A percentile compares a stretch with the other conserved stretches of the same genome.
These are phyloP conservation scores for Macquaria ambigua DNA, from an alignment of 2,113 vertebrate genomes.

Conservation along the genomic window DNA sequence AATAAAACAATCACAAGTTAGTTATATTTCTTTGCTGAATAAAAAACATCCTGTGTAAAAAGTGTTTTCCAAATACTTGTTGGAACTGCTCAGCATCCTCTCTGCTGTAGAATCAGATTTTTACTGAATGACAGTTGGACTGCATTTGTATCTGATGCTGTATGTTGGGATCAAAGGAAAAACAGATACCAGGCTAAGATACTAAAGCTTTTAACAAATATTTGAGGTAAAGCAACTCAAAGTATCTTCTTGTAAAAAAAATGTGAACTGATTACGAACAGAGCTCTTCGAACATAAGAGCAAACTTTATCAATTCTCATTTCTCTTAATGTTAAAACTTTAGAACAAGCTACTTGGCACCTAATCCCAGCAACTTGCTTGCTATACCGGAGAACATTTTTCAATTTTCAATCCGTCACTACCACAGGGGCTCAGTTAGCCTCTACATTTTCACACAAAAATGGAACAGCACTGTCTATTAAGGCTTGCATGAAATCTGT, in stretches of 20 bases:
- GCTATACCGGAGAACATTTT: constrained; percentile 6
- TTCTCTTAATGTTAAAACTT: constrained; percentile 11
- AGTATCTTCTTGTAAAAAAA: constrained; percentile 23
- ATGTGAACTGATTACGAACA: constrained; percentile 9
- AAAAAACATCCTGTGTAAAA: constrained; percentile 56
- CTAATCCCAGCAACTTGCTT: constrained; percentile 40
- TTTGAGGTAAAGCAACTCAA: constrained; percentile 47
- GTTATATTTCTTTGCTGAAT: constrained; percentile 37
- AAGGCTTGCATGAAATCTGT: constrained; percentile 79
- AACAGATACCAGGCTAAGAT: constrained; percentile 2
- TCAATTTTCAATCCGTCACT: constrained; percentile 11
- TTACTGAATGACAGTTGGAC: constrained; percentile 10
- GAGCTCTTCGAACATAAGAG: constrained; percentile 5
- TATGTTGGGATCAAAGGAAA: constrained; percentile 2
- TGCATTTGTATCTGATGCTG: neutral
- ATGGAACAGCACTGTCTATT: constrained; percentile 73
- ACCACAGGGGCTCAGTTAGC: constrained; percentile 40
- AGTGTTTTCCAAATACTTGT: constrained; percentile 23
- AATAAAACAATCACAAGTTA: constrained; percentile 15
- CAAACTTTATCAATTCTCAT: constrained; percentile 7
- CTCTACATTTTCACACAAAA: constrained; percentile 62
- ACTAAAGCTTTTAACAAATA: constrained; percentile 30
- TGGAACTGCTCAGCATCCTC: constrained; percentile 15
- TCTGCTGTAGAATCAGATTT: constrained; percentile 9
- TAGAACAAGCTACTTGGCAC: constrained; percentile 24